Evolutionary conservation across 2,888 invertebrate species (phyloP), one percentile per base, ranked within the genome.

Genomic region (Anoncus sp.): DNA sequence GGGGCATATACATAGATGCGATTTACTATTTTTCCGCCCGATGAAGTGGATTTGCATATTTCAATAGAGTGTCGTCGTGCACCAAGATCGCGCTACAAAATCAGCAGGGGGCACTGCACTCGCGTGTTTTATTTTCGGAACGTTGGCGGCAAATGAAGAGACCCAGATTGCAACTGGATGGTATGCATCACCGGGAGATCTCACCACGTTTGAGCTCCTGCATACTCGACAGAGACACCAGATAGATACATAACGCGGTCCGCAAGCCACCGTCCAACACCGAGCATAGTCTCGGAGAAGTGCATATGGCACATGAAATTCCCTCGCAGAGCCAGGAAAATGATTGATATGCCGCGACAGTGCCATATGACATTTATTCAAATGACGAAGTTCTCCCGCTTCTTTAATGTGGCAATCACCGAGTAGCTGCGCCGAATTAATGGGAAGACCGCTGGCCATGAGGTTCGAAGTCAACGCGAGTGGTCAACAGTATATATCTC

Each of bases 341-440:
- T 87, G 87, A 88, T 87, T 84, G 86, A 88, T 88, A 83, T 82
- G 82, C 78, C 82, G 82, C 78, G 82, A 85, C 85, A 81, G 83
- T 82, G 83, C 81, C 73, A 40, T 31, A n/a, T 31, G 75, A 84
- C 81, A 83, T 85, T 85, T 85, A 86, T 85, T 85, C 81, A 81
- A 79, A 83, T 81, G 81, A 74, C 77, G 65, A 75, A 80, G 40
- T 81, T 74, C 79, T 79, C 40, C 47, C 63, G 71, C 55, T 77
- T 53, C 73, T 55, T 75, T 78, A 83, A 81, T 82, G 38, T 45
- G 55, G n/a, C 27, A 16, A 62, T 69, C 16, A 20, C 27, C 9
- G 62, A 55, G 55, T 47, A 18, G 35, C 35, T 57, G 38, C 27
- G 49, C n/a, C 24, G 18, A 49, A 51, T 65, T 51, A 65, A 65